Evolutionary conservation across 2,888 invertebrate genomes (phyloP).

Genomic region (Chironomus riparius): DNA sequence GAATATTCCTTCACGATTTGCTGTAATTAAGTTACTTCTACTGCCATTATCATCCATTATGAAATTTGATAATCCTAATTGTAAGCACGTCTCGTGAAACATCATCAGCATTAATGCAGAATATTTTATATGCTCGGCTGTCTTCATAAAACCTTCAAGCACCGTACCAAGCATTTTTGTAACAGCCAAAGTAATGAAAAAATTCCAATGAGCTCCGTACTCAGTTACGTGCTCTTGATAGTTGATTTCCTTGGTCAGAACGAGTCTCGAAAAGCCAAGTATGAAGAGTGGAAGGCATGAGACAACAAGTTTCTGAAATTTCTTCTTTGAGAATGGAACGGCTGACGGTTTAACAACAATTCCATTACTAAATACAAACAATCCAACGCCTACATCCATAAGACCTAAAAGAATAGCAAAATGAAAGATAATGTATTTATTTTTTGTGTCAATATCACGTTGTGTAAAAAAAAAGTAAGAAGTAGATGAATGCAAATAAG

Average conservation of each 20-base stretch:
- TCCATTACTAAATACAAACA: conserved; percentile 75
- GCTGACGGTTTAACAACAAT: conserved; percentile 52
- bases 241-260: conserved; percentile 53
- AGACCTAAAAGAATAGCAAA: conserved; percentile 37
- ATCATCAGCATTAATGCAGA: conserved; percentile 49
- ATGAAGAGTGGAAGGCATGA: conserved; percentile 20
- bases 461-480: not conserved
- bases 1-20: conserved; percentile 86
- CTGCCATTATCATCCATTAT: conserved; percentile 51
- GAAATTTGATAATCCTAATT: conserved; percentile 57
- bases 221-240: conserved; percentile 87
- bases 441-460: too few species aligned
- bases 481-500: not conserved
- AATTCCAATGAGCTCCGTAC: conserved; percentile 98
- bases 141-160: conserved; percentile 47
- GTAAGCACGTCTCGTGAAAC: conserved; percentile 58
- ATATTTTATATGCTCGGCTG: conserved; percentile 45
- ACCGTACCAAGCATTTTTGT: conserved; percentile 65
- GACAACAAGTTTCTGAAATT: conserved; percentile 8
- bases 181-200: conserved; percentile 85
- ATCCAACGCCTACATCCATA: conserved; percentile 94
- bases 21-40: conserved; percentile 56
- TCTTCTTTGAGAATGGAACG: conserved; percentile 28
- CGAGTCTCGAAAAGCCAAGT: conserved; percentile 52
- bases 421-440: not conserved